phyloP scores from a whole-genome alignment of 2,797 vertebrate genomes.

The Arremon brunneinucha region DNA sequence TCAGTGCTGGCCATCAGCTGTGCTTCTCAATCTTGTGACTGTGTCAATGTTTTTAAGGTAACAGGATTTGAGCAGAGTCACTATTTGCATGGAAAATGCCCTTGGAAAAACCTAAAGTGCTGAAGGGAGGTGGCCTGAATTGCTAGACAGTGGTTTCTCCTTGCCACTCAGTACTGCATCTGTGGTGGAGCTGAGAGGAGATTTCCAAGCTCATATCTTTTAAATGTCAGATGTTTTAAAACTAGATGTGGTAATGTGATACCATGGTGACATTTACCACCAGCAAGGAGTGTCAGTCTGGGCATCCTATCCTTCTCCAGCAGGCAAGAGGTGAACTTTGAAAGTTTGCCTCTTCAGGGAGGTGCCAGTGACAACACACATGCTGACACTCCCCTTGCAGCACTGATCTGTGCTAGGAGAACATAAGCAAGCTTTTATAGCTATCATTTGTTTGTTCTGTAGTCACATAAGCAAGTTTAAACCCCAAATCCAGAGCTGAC shows the following conservation, averaged over 20 bases:
- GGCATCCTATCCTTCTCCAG: not conserved
- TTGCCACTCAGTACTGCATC: not conserved
- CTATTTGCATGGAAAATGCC: not conserved
- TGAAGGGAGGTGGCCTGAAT: not conserved
- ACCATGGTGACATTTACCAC: conserved; percentile 44
- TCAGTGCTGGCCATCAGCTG: accelerated
- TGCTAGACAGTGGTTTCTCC: not conserved
- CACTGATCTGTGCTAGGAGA: not conserved
- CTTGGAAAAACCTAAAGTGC: not conserved
- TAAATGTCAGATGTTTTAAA: conserved; percentile 51
- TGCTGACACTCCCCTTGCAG: not conserved
- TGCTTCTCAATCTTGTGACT: not conserved
- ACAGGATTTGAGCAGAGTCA: not conserved
- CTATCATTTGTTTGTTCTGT: not conserved
- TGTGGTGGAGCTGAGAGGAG: not conserved
- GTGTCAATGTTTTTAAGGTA: not conserved
- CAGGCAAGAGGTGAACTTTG: conserved; percentile 48
- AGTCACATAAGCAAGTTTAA: not conserved
- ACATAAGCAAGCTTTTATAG: not conserved
- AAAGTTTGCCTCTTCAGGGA: not conserved
- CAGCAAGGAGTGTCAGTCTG: conserved; percentile 7
- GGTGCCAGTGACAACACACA: not conserved
- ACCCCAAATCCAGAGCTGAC: not conserved
- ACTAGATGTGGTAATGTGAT: not conserved
- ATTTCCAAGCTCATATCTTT: not conserved